Evolutionary conservation across 1,140 invertebrate genomes (phyloP).

Genomic region (Drosophila pandora): DNA sequence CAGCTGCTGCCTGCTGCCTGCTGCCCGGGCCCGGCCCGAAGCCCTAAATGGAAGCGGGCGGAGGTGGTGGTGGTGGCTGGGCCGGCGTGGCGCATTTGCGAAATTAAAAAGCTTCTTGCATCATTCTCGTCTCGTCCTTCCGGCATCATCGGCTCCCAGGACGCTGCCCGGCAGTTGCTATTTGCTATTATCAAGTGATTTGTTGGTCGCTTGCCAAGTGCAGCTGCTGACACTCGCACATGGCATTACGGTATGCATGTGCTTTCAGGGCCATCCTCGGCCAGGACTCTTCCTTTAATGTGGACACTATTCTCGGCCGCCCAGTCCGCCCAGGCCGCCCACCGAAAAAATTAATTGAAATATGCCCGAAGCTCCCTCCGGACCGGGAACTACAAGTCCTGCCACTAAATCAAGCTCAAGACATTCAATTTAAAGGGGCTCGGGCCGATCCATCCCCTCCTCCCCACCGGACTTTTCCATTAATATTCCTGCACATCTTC

Average conservation of each 20-base stretch:
- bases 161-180: conserved; percentile 9
- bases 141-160: conserved; percentile 3
- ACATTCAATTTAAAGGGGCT: background rate
- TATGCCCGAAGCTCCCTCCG: background rate
- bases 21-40: background rate
- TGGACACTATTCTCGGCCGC: background rate
- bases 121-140: conserved; percentile 59
- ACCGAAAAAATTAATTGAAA: conserved; percentile 11
- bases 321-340: background rate
- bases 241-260: background rate
- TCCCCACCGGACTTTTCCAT: background rate
- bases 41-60: too few relatives aligned
- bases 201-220: conserved; percentile 61
- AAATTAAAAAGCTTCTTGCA: conserved; percentile 76
- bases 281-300: background rate
- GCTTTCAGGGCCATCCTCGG: conserved; percentile 11
- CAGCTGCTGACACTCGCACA: conserved; percentile 28
- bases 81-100: conserved; percentile 54
- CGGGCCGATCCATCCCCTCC: too few relatives aligned
- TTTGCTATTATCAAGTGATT: conserved; percentile 39
- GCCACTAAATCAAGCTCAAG: background rate
- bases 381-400: background rate
- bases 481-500: background rate
- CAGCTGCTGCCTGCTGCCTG: conserved; percentile 53
- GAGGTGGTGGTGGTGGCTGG: too few relatives aligned